A percentile compares a stretch with the other conserved stretches of the same genome.
Evolutionary conservation across 2,113 vertebrate genomes (phyloP).

Genomic region (Corythaixoides concolor): DNA sequence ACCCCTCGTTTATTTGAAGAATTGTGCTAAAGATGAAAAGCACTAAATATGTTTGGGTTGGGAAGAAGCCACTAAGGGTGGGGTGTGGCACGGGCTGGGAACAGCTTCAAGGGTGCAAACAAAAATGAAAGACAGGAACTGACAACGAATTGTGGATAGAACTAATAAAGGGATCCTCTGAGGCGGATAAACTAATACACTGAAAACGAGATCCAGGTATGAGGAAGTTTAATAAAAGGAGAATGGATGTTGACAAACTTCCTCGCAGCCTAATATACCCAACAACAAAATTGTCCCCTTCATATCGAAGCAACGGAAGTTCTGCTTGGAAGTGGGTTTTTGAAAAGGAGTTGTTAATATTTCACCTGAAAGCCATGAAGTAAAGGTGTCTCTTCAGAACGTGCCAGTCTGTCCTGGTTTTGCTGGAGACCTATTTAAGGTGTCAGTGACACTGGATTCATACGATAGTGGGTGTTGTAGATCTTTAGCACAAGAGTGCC

Average conservation of each 20-base stretch:
- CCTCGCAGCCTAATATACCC: neutral
- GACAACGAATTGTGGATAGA: neutral
- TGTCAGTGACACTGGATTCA: neutral
- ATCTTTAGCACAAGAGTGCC: neutral
- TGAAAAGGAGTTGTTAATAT: neutral
- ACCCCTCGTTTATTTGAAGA: neutral
- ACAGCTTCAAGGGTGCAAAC: neutral
- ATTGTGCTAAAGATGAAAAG: constrained; percentile 6
- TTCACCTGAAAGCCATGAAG: neutral
- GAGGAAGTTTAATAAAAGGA: neutral
- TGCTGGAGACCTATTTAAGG: neutral
- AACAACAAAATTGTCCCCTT: neutral
- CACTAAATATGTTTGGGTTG: neutral
- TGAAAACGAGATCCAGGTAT: neutral
- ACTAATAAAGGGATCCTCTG: neutral
- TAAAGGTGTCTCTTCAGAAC: neutral
- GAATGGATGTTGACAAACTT: neutral
- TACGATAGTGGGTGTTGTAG: neutral
- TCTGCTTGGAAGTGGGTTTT: neutral
- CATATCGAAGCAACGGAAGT: neutral
- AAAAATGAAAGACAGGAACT: neutral
- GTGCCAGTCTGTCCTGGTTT: neutral
- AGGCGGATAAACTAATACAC: neutral
- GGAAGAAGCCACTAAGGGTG: neutral
- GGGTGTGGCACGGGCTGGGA: neutral